phyloP scores from a whole-genome alignment of 2,888 invertebrate genomes.

The Stenolophus ochropezus region DNA sequence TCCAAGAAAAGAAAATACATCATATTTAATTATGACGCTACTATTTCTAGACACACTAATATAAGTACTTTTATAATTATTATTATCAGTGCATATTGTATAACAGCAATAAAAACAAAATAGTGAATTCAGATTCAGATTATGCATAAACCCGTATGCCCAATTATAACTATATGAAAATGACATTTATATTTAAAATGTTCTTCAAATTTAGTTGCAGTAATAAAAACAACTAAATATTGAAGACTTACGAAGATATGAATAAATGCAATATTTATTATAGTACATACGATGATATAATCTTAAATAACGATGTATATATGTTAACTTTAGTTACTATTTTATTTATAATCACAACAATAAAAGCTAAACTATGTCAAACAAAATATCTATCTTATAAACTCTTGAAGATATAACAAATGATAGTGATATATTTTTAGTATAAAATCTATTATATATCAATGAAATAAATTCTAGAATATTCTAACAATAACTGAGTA shows the following conservation, averaged over 20 bases:
- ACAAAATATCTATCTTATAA: conserved; percentile 8
- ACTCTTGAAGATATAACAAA: conserved; percentile 8
- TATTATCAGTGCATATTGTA: not conserved
- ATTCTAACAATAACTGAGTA: not conserved
- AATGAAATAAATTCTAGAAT: conserved; percentile 18
- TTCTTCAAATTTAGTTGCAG: not conserved
- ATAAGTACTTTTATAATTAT: conserved; percentile 11
- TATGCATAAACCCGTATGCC: conserved; percentile 28
- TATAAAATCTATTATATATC: conserved; percentile 29
- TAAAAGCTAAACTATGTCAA: not conserved
- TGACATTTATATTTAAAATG: not conserved
- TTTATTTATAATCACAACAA: not conserved
- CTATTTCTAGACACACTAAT: conserved; percentile 30
- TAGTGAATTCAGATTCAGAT: not conserved
- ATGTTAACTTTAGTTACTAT: not conserved
- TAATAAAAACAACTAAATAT: not conserved
- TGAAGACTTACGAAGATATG: not conserved
- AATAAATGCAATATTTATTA: not conserved
- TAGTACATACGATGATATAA: not conserved
- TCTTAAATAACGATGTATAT: not conserved
- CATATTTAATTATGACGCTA: not conserved
- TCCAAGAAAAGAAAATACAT: not conserved
- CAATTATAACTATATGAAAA: not conserved
- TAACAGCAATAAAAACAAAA: not conserved
- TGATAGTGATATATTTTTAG: not conserved